phyloP scores from a whole-genome alignment of 2,113 vertebrate genomes.

The Emberiza fucata region DNA sequence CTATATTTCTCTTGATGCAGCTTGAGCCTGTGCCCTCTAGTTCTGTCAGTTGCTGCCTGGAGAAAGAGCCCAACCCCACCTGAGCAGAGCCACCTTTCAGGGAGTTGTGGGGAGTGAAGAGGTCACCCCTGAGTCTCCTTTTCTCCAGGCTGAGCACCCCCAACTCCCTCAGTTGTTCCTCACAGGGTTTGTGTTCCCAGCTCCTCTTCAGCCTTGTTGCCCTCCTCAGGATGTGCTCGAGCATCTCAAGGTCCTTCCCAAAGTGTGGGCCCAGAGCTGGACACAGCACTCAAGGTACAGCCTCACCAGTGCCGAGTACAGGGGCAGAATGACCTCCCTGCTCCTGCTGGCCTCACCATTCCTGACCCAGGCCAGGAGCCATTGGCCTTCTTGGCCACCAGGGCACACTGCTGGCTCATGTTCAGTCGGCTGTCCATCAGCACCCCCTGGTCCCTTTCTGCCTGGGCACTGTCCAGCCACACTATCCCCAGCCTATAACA shows the following conservation, averaged over 20 bases:
- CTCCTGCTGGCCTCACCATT: neutral
- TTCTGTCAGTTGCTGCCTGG: too few species aligned
- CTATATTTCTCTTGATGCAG: too few species aligned
- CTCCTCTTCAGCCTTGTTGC: neutral
- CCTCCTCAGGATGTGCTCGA: neutral
- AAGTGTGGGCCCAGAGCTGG: neutral
- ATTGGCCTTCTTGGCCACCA: neutral
- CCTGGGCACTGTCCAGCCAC: neutral
- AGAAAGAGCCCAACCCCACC: too few species aligned
- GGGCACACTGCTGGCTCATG: neutral
- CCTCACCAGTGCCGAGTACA: neutral
- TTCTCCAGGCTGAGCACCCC: too few species aligned
- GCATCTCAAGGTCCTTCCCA: neutral
- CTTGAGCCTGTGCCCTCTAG: too few species aligned
- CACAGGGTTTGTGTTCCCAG: too few species aligned
- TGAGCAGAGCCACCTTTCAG: too few species aligned
- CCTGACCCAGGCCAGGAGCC: neutral
- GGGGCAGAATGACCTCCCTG: neutral
- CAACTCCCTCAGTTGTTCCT: too few species aligned
- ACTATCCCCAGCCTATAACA: neutral
- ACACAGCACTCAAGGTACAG: neutral
- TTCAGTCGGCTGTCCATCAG: rapidly evolving
- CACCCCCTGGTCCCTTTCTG: neutral
- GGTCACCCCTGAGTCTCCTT: too few species aligned
- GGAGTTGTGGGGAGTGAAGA: too few species aligned